phyloP scores from a whole-genome alignment of 2,888 invertebrate species.

The Caenorhabditis becei region DNA sequence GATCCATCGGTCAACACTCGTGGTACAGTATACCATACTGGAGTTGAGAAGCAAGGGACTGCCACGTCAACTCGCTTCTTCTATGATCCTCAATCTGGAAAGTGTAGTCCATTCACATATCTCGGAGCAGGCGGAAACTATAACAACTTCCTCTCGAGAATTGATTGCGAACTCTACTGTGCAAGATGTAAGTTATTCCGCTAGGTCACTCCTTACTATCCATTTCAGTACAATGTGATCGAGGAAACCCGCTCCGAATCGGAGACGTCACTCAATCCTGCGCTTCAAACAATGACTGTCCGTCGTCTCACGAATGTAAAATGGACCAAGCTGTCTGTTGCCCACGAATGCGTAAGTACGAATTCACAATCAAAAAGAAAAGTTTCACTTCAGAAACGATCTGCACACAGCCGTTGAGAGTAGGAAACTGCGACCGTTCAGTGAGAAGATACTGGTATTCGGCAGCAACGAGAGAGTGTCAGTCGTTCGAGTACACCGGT shows the following conservation, averaged over 20 bases:
- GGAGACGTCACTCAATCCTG: constrained; percentile 75
- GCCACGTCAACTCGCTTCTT: constrained; percentile 72
- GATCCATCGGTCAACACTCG: constrained; percentile 68
- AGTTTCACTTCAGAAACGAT: constrained; percentile 71
- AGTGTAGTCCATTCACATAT: constrained; percentile 74
- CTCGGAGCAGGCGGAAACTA: constrained; percentile 76
- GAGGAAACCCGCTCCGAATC: constrained; percentile 73
- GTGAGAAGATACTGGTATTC: constrained; percentile 75
- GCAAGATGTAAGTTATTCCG: constrained; percentile 58
- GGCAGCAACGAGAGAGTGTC: constrained; percentile 74
- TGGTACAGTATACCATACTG: constrained; percentile 70
- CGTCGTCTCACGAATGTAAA: constrained; percentile 76
- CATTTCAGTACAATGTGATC: constrained; percentile 74
- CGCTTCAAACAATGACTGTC: constrained; percentile 72
- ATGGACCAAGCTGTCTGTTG: constrained; percentile 77
- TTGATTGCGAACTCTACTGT: constrained; percentile 75
- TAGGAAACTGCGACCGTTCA: constrained; percentile 75
- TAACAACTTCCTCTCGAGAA: constrained; percentile 75
- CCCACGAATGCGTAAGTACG: constrained; percentile 74
- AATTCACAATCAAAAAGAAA: neutral
- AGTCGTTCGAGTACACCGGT: constrained; percentile 77
- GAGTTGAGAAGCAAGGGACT: constrained; percentile 74
- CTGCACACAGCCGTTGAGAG: constrained; percentile 75
- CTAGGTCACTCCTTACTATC: neutral
- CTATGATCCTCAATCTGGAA: constrained; percentile 70